A percentile compares a stretch with the other conserved stretches of the same genome.
Conservation (phyloP, 2,113 vertebrate species). For the Lepus timidus region DNA sequence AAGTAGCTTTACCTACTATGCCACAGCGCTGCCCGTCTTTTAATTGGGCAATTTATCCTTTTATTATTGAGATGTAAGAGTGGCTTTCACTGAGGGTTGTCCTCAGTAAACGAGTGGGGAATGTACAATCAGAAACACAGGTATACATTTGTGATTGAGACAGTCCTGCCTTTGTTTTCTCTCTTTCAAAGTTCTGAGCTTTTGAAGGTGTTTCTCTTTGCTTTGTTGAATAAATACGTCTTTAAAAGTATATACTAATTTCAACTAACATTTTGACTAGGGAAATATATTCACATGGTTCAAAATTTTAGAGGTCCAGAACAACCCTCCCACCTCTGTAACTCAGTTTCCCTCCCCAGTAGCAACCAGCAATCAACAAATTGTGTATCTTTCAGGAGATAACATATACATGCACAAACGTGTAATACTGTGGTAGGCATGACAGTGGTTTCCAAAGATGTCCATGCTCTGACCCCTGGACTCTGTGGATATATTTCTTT, state of each 20-base stretch:
- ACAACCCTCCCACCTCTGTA: neutral
- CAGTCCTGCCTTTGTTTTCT: neutral
- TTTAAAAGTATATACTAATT: conserved; percentile 30
- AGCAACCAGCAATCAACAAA: neutral
- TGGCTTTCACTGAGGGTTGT: neutral
- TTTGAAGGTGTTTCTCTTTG: neutral
- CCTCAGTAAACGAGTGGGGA: neutral
- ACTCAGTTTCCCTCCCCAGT: neutral
- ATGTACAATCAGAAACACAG: neutral
- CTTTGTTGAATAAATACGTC: neutral
- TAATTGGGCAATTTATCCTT: conserved; percentile 22
- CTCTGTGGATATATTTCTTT: neutral
- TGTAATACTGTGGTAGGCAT: neutral
- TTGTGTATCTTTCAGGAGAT: neutral
- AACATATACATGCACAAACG: neutral
- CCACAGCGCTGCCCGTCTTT: neutral
- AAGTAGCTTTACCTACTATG: too few species aligned
- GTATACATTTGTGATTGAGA: neutral
- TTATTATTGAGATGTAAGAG: neutral
- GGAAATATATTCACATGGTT: neutral
- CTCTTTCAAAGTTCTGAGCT: neutral
- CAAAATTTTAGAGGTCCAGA: neutral
- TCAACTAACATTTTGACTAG: conserved; percentile 3
- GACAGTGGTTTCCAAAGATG: conserved; percentile 3
- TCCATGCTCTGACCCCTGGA: neutral